Conservation (phyloP, 2,797 vertebrate species). For the Parauchenoglanis punctatus region DNA sequence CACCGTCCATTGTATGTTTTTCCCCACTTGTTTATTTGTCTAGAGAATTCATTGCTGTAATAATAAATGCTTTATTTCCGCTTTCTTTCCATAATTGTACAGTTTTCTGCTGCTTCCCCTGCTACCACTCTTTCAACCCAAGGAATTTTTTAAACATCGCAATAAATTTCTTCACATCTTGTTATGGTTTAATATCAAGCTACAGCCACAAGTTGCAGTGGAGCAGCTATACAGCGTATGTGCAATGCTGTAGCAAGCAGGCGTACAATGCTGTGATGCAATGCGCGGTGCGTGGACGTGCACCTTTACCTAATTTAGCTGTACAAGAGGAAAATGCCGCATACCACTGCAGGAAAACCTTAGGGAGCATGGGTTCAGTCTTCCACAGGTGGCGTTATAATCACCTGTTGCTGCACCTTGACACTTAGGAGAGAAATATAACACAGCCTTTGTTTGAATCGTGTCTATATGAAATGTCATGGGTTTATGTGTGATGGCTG, state of each 20-base stretch:
- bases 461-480: neutral
- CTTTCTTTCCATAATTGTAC: neutral
- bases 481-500: neutral
- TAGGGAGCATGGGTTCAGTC: slow-evolving; percentile 75
- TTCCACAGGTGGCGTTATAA: slow-evolving; percentile 61
- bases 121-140: neutral
- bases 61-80: neutral
- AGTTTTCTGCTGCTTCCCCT: neutral
- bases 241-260: slow-evolving; percentile 46
- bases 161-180: neutral
- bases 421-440: slow-evolving; percentile 63
- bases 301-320: slow-evolving; percentile 73
- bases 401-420: slow-evolving; percentile 65
- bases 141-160: neutral
- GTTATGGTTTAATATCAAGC: neutral
- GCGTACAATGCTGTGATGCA: slow-evolving; percentile 26
- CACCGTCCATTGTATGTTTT: neutral
- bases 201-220: slow-evolving; percentile 24
- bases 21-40: neutral
- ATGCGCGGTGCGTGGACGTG: slow-evolving; percentile 30
- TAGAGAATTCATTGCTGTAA: neutral
- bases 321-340: slow-evolving; percentile 73
- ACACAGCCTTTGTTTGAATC: slow-evolving; percentile 51
- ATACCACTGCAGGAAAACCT: slow-evolving; percentile 79
- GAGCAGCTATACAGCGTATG: slow-evolving; percentile 26